Percentiles rank a stretch among this genome's conserved stretches.
These are phyloP conservation scores for Zele albiditarsus DNA, from an alignment of 2,888 invertebrate species.

Conservation along the genomic window DNA sequence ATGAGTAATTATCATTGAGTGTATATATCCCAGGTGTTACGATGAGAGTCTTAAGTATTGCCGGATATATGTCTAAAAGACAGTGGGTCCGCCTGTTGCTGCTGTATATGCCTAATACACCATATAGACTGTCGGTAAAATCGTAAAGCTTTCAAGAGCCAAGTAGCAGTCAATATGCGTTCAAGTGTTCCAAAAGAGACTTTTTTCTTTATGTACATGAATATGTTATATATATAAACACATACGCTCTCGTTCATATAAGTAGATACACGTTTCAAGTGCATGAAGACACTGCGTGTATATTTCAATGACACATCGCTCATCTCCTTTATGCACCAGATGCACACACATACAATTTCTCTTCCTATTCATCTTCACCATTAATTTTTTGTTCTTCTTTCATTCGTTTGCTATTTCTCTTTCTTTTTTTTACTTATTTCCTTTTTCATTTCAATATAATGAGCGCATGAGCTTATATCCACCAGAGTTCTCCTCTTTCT, in stretches of 20 bases:
- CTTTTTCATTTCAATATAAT: neutral
- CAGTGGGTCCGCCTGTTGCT: neutral
- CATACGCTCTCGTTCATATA: neutral
- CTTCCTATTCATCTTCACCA: constrained; percentile 2
- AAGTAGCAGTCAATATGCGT: constrained; percentile 14
- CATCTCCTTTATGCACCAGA: constrained; percentile 18
- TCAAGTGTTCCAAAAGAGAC: constrained; percentile 31
- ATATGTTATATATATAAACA: neutral
- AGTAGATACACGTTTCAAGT: constrained; percentile 25
- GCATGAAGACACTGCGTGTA: constrained; percentile 17
- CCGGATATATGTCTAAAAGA: constrained; percentile 1
- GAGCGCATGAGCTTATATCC: neutral
- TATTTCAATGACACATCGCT: constrained; percentile 4
- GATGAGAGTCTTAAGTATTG: neutral
- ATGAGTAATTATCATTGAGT: neutral
- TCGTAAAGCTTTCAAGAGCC: constrained; percentile 52
- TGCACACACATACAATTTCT: neutral
- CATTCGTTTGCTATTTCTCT: neutral
- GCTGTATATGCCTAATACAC: constrained; percentile 21
- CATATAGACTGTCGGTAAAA: constrained; percentile 45
- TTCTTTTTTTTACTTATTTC: neutral
- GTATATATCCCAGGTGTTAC: constrained; percentile 6
- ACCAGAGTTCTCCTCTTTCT: neutral
- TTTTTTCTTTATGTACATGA: constrained; percentile 10
- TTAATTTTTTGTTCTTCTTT: neutral